Conservation (phyloP, 2,113 vertebrate genomes). For the Propithecus coquereli region DNA sequence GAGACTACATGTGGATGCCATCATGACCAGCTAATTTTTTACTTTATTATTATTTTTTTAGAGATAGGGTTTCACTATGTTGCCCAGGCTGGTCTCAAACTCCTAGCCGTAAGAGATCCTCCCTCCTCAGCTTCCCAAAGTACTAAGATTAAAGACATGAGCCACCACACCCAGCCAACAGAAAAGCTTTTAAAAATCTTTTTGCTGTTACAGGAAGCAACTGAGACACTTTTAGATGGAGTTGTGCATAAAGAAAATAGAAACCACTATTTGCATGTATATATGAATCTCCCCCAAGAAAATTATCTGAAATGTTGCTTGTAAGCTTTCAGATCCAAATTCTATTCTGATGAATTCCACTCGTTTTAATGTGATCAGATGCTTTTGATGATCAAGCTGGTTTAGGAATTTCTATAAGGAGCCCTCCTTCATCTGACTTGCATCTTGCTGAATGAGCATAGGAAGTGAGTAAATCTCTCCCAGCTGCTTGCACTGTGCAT, state of each 20-base stretch:
- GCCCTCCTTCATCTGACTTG: background rate
- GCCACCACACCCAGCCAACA: too few species aligned
- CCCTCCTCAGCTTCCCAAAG: too few species aligned
- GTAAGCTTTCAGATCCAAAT: slow-evolving; percentile 12
- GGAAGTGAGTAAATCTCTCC: background rate
- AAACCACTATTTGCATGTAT: slow-evolving; percentile 15
- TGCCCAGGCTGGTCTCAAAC: too few species aligned
- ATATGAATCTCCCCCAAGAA: slow-evolving; percentile 6
- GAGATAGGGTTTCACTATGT: too few species aligned
- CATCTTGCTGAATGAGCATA: background rate
- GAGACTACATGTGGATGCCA: too few species aligned
- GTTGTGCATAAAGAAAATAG: background rate
- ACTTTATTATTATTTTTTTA: too few species aligned
- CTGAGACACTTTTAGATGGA: background rate
- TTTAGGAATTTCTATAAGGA: background rate
- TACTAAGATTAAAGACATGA: too few species aligned
- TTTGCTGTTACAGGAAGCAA: background rate
- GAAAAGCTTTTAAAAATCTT: slow-evolving; percentile 31
- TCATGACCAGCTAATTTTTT: too few species aligned
- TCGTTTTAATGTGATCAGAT: background rate
- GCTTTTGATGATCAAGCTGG: background rate
- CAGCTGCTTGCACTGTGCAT: slow-evolving; percentile 3
- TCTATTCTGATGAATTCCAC: background rate
- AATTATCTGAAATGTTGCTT: background rate
- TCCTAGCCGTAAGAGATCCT: too few species aligned